These are phyloP conservation scores for Malaclemys terrapin DNA, from an alignment of 2,113 vertebrate genomes.

Conservation along the genomic window DNA sequence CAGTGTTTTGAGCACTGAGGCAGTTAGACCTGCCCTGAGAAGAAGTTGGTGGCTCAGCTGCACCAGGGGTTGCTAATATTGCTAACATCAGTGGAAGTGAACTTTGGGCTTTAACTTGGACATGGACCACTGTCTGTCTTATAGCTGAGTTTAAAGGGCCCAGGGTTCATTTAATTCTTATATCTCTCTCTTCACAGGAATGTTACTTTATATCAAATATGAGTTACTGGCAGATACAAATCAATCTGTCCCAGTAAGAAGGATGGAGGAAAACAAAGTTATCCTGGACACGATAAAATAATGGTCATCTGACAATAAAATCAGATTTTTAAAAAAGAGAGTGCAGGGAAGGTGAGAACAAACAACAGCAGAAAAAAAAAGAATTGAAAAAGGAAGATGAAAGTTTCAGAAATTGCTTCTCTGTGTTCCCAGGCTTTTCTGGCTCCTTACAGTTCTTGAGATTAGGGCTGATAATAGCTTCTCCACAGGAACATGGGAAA, in stretches of 20 bases:
- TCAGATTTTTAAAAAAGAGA: neutral
- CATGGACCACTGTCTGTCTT: neutral
- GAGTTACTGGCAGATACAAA: neutral
- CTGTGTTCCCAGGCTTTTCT: constrained; percentile 6
- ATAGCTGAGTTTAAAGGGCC: neutral
- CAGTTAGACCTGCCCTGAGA: neutral
- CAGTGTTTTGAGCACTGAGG: neutral
- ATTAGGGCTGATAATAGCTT: neutral
- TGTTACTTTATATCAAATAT: neutral
- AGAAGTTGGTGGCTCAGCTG: neutral
- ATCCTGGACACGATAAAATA: neutral
- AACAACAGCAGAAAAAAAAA: neutral
- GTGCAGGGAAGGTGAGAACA: fast-evolving
- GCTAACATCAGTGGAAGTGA: neutral
- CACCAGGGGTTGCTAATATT: neutral
- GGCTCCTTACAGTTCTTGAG: constrained; percentile 2
- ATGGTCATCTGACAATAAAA: neutral
- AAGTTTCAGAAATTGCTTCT: constrained; percentile 32
- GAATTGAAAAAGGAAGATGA: neutral
- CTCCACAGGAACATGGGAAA: neutral
- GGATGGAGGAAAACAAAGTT: neutral
- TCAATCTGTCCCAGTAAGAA: neutral
- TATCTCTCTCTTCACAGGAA: neutral
- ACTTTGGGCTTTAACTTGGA: neutral
- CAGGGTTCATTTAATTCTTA: neutral